Evolutionary conservation across 2,113 vertebrate species (phyloP).

Genomic region (Oreocharis arfaki): DNA sequence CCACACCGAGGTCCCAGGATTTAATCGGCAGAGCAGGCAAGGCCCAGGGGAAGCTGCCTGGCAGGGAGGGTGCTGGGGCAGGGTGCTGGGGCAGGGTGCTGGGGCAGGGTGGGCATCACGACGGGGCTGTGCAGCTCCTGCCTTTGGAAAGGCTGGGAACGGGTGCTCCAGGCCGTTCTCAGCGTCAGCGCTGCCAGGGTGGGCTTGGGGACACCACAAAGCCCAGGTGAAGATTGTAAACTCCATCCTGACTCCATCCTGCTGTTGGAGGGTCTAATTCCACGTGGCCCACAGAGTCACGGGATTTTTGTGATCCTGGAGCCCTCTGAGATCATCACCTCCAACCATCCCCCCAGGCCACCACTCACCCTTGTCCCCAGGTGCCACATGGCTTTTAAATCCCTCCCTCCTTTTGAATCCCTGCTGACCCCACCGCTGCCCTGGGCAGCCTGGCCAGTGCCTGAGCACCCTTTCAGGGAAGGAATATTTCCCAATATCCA

Average conservation of each 20-base stretch:
- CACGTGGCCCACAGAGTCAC: accelerated
- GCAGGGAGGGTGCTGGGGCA: neutral
- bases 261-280: neutral
- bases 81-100: accelerated
- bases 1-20: neutral
- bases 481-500: neutral
- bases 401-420: neutral
- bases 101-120: neutral
- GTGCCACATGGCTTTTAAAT: neutral
- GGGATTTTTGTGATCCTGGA: neutral
- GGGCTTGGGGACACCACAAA: neutral
- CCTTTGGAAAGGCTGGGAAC: neutral
- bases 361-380: neutral
- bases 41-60: neutral
- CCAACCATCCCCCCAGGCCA: neutral
- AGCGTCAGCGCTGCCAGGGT: neutral
- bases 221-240: neutral
- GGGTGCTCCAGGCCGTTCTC: neutral
- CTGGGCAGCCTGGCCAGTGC: neutral
- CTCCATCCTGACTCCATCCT: neutral
- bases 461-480: neutral
- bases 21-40: neutral
- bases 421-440: neutral
- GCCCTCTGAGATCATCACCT: too few species aligned
- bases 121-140: neutral